Evolutionary conservation across 2,888 invertebrate species (phyloP), one percentile per base, ranked within the genome.

Genomic region (Callyntrura guangdongensis): DNA sequence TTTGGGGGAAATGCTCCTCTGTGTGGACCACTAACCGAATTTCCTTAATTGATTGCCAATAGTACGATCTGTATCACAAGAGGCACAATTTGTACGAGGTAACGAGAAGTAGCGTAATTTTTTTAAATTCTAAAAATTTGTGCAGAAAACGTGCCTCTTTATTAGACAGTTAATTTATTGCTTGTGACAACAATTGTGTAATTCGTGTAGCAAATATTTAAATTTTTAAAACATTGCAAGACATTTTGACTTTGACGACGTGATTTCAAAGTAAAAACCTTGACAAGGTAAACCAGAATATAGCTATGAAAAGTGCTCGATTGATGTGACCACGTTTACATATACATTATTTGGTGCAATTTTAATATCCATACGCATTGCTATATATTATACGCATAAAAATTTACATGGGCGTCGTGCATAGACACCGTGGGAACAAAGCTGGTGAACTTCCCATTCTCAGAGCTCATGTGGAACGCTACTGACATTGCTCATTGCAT

Each of bases 11-110:
- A 82, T 36, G 36, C 36, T 87, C 14, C n/a, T 72, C n/a, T 22
- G 53, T 12, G 61, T 89, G 89, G 74, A 89, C 89, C 83, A 89
- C 89, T 89, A 89, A 89, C 89, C 89, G 83, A 89, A 89, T 72
- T 88, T 69, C 53, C 49, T 25, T 53, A 77, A 77, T 49, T 49
- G 74, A 49, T 22, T 64, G 27, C 25, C 3, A 12, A n/a, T 61
- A 61, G 25, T 45, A 9, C n/a, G n/a, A 67, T 67, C 14, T n/a
- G n/a, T 9, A 14, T 3, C 11, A 59, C 17, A 17, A 36, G 36
- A 36, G 36, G 36, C 36, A 3, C 22, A 4, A 61, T 36, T n/a
- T 27, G 17, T 2, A 22, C 36, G 11, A 22, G 25, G 5, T 6
- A 14, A 72, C 12, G n/a, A 36, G 6, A 36, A 36, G 36, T 36